Base-by-base conservation (phyloP, 2,113 vertebrate species). In the Podilymbus podiceps region DNA sequence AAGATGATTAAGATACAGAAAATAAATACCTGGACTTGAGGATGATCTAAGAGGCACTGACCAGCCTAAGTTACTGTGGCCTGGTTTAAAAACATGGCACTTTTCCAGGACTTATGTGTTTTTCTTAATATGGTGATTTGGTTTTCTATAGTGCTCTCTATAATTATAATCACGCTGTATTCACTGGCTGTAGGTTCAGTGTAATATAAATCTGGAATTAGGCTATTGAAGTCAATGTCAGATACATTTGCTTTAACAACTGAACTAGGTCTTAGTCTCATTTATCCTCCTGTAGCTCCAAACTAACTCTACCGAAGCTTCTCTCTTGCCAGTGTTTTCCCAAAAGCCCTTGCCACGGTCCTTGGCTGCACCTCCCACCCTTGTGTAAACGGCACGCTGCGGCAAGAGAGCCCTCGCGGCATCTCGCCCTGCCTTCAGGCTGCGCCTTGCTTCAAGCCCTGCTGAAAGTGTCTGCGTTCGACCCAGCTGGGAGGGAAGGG, bases 121-220 rank as follows among this genome's bases (percentile, higher is more conserved):
- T 94, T 52, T 84, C 40, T 83, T 87, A 93, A 81, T 82, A 63
- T 5, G 25, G 50, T 67, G 62, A 89, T 94, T 94, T 95, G 76
- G 75, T 90, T 96, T 95, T 91, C 78, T 53, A 9, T 87, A 66
- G 85, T 78, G 58, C 75, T 92, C 72, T 75, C 62, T 81, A 16
- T 91, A 87, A 91, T 86, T 82, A 72, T 83, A 71, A 75, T 40
- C 40, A 7, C 40, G 63, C 33, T 2, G 15, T 60, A 30, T 73
- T 91, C 85, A 62, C 72, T 85, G 95, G 76, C 97, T 95, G 77
- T 85, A 64, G 25, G 62, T 87, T 95, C 81, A 52, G 4, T 52
- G 62, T 69, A 85, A 89, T 79, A 89, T 95, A 93, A 95, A 95
- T 97, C 81, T 85, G 67, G 87, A 87, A 87, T 90, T 84, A 91